Evolutionary conservation across 1,140 invertebrate species (phyloP).

Genomic region (Heliconius congener): DNA sequence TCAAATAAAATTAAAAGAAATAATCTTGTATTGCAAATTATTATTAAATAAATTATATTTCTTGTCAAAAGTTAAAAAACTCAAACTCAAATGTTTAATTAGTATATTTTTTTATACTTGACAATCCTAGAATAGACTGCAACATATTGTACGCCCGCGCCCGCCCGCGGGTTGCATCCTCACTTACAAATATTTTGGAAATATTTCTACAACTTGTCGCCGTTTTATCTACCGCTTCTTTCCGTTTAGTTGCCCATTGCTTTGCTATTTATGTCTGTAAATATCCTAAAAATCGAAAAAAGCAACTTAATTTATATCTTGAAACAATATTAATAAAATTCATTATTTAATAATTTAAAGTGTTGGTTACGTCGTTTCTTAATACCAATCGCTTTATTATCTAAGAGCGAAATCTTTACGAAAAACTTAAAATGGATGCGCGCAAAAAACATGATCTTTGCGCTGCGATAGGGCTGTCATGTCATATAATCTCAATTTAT

Average conservation of each 20-base stretch:
- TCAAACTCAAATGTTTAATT: neutral
- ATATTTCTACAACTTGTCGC: slow-evolving; percentile 80
- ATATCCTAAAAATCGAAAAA: neutral
- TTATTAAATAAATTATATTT: too few relatives aligned
- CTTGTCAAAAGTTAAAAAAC: too few relatives aligned
- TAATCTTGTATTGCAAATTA: too few relatives aligned
- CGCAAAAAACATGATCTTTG: slow-evolving; percentile 63
- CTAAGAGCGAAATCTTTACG: slow-evolving; percentile 75
- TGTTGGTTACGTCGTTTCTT: slow-evolving; percentile 35
- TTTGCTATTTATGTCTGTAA: slow-evolving; percentile 26
- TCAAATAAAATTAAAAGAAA: too few relatives aligned
- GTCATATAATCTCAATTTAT: slow-evolving; percentile 66
- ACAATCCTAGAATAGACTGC: slow-evolving; percentile 15
- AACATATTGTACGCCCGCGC: slow-evolving; percentile 33
- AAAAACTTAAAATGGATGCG: slow-evolving; percentile 75
- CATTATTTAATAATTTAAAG: slow-evolving; percentile 22
- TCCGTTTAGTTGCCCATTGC: slow-evolving; percentile 65
- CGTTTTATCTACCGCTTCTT: slow-evolving; percentile 79
- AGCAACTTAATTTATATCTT: neutral
- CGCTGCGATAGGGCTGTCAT: slow-evolving; percentile 63
- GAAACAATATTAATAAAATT: neutral
- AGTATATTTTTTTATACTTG: neutral
- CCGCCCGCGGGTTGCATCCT: slow-evolving; percentile 55
- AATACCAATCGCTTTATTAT: slow-evolving; percentile 57
- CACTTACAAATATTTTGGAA: slow-evolving; percentile 80